Base-by-base conservation (phyloP, 2,888 invertebrate species). In the Cosmia trapezina region DNA sequence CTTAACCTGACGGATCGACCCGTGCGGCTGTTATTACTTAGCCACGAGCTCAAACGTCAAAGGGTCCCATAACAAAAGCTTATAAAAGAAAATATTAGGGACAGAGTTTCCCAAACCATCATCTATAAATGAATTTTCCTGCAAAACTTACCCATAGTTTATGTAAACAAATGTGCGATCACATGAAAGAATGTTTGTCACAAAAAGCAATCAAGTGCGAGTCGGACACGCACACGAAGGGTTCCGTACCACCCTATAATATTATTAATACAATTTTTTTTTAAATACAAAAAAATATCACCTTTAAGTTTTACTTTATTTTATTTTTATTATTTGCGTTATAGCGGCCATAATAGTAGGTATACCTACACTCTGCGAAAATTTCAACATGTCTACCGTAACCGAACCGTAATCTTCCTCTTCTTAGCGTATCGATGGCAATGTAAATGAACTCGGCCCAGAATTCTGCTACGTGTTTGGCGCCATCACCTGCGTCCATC, bases 111-210 rank as follows among this genome's bases (percentile, higher is more conserved):
- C 49, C 14, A 19, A 62, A 63, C 47, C 37, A 65, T 57, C 8
- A 62, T 62, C 0, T 53, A 47, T 45, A 60, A 17, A 57, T 28
- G 56, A 33, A 69, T 28, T 69, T 61, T n/a, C 56, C 49, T 45
- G 3, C 8, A 45, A 80, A 80, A 71, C 47, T 63, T 73, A 19
- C 22, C 6, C 64, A 41, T 60, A 67, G 53, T 77, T 61, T 59
- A 43, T 56, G 66, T 60, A 63, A 79, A 70, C 61, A 77, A 76
- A 57, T 67, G 14, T 54, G 54, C 12, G 62, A 73, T 73, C 77
- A 51, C 60, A 76, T 45, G 41, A 66, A 77, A 68, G 33, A 70
- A 76, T 68, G 67, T 72, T 65, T 53, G 66, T 56, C 59, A 45
- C 41, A 66, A 61, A 70, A 47, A 33, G 7, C 3, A 3, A 11